Conservation (phyloP, 2,113 vertebrate genomes). For the Apodemus speciosus region DNA sequence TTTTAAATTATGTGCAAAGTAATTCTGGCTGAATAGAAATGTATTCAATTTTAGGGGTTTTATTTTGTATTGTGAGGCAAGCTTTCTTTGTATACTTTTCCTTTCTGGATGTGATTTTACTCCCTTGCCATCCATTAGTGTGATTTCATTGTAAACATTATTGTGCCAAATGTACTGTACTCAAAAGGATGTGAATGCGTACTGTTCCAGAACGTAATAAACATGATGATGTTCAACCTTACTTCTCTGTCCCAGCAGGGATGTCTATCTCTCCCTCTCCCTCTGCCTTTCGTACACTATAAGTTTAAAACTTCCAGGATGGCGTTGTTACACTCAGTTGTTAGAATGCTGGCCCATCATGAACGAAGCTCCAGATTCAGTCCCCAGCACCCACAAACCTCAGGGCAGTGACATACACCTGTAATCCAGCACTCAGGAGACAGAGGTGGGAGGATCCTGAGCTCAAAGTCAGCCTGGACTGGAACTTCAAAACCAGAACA, state of each 20-base stretch:
- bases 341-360: background rate
- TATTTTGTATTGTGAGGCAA: slow-evolving; percentile 94
- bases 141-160: slow-evolving; percentile 92
- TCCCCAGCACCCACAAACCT: background rate
- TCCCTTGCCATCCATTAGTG: slow-evolving; percentile 93
- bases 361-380: too few relatives aligned
- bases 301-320: slow-evolving; percentile 64
- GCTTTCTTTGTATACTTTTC: slow-evolving; percentile 93
- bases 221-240: slow-evolving; percentile 91
- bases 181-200: slow-evolving; percentile 98
- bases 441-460: background rate
- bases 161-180: slow-evolving; percentile 99
- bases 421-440: background rate
- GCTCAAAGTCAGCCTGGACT: background rate
- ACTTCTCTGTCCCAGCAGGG: slow-evolving; percentile 47
- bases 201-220: slow-evolving; percentile 97
- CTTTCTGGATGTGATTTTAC: slow-evolving; percentile 92
- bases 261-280: slow-evolving; percentile 7
- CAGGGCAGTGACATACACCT: background rate
- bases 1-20: slow-evolving; percentile 91
- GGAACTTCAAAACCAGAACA: background rate
- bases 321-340: background rate
- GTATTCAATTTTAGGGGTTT: slow-evolving; percentile 85
- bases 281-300: slow-evolving; percentile 84
- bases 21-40: slow-evolving; percentile 89